Evolutionary conservation across 2,797 vertebrate genomes (phyloP).

Genomic region (Kryptopterus vitreolus): DNA sequence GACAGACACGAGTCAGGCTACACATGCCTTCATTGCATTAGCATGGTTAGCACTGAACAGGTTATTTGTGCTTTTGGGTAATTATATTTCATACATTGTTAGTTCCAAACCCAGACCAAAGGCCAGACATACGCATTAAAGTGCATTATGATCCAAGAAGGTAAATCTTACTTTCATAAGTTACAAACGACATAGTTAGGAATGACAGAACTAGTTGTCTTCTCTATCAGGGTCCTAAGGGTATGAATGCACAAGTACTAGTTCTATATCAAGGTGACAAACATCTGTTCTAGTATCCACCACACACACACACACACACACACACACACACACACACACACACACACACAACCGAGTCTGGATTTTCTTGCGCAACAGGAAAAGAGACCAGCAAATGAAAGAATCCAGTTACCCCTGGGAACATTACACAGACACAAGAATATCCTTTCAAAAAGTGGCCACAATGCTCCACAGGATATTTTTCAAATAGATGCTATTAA

Average conservation of each 20-base stretch:
- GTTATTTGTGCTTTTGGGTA: slow-evolving; percentile 42
- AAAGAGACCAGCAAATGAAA: slow-evolving; percentile 23
- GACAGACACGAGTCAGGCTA: slow-evolving; percentile 41
- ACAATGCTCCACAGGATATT: not conserved
- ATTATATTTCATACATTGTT: slow-evolving; percentile 42
- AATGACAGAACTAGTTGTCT: not conserved
- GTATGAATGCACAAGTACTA: not conserved
- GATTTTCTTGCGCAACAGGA: slow-evolving; percentile 28
- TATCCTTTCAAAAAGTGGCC: slow-evolving; percentile 1
- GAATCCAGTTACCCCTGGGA: not conserved
- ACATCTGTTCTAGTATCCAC: not conserved
- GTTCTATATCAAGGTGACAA: not conserved
- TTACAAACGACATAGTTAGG: slow-evolving; percentile 2
- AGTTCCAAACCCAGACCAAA: slow-evolving; percentile 34
- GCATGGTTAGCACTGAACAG: slow-evolving; percentile 38
- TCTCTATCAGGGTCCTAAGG: slow-evolving; percentile 3
- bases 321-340: too few species aligned
- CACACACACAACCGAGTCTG: too few species aligned
- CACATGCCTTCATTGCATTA: slow-evolving; percentile 33
- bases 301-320: not conserved
- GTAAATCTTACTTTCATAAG: slow-evolving; percentile 17
- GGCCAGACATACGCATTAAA: slow-evolving; percentile 38
- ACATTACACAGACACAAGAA: not conserved
- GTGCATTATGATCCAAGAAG: slow-evolving; percentile 35
- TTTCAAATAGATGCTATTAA: not conserved